Conservation (phyloP, 2,113 vertebrate species). For the Tetrao urogallus region DNA sequence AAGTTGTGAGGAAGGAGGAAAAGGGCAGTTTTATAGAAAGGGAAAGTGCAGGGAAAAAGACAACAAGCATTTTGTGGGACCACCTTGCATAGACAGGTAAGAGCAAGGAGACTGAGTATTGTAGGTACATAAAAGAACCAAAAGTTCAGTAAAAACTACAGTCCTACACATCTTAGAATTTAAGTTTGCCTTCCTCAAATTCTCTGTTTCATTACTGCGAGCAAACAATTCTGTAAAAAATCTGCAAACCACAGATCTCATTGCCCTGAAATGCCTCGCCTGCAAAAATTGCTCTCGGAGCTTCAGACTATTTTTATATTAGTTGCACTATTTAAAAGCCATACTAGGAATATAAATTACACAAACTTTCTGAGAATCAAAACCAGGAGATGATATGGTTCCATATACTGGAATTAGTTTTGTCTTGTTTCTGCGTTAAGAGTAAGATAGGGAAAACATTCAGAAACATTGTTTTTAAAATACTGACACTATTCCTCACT, state of each 20-base stretch:
- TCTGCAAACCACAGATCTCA: background rate
- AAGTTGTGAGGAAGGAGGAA: background rate
- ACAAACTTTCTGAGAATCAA: background rate
- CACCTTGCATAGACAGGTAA: background rate
- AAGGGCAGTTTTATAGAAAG: background rate
- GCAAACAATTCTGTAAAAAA: slow-evolving; percentile 25
- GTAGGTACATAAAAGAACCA: background rate
- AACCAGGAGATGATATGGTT: background rate
- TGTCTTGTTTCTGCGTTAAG: background rate
- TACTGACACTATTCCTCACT: background rate
- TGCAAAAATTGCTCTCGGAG: background rate
- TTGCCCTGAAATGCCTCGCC: background rate
- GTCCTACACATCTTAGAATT: background rate
- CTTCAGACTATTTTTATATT: background rate
- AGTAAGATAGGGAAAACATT: background rate
- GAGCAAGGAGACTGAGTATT: background rate
- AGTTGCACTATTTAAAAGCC: background rate
- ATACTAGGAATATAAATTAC: background rate
- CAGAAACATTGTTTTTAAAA: background rate
- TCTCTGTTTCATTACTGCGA: background rate
- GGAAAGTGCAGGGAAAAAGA: background rate
- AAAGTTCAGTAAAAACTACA: background rate
- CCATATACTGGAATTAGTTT: background rate
- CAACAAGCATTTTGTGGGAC: too few species aligned
- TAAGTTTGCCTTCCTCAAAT: background rate